Evolutionary conservation across 2,113 vertebrate genomes (phyloP).

Genomic region (Caranx ignobilis): DNA sequence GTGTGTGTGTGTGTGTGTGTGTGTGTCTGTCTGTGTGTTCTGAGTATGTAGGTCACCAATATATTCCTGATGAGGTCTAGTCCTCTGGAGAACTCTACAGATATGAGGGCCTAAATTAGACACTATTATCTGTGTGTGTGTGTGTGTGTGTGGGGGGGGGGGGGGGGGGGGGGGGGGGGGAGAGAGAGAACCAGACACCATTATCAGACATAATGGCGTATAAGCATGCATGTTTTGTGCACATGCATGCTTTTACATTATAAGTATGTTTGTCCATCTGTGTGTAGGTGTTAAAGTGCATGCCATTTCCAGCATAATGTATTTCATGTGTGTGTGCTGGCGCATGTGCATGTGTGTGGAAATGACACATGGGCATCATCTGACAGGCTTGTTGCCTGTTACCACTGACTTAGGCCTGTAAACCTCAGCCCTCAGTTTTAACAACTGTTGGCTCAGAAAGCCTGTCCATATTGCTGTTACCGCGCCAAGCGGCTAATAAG

Average conservation of each 20-base stretch:
- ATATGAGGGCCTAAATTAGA: conserved; percentile 81
- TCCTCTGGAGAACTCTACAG: conserved; percentile 81
- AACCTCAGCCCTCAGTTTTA: conserved; percentile 56
- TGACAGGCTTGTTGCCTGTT: conserved; percentile 53
- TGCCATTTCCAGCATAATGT: conserved; percentile 57
- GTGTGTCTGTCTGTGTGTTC: conserved; percentile 44
- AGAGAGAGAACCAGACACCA: conserved; percentile 35
- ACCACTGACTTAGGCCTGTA: conserved; percentile 62
- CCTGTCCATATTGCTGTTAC: conserved; percentile 54
- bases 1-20: conserved; percentile 26
- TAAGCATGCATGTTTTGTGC: conserved; percentile 52
- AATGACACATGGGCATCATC: conserved; percentile 48
- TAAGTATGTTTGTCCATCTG: conserved; percentile 45
- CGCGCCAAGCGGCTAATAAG: conserved; percentile 65
- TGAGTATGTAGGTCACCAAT: conserved; percentile 81
- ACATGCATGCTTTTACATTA: conserved; percentile 63
- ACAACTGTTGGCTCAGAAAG: conserved; percentile 49
- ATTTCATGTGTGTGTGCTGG: conserved; percentile 23
- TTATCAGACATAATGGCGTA: conserved; percentile 68
- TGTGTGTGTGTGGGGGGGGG: conserved; percentile 31
- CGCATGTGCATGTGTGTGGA: conserved; percentile 17
- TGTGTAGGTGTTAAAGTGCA: conserved; percentile 55
- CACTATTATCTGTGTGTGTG: conserved; percentile 70
- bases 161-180: conserved; percentile 16
- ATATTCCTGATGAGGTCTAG: conserved; percentile 80